Evolutionary conservation across 1,140 invertebrate genomes (phyloP).

Genomic region (Condylostylus longicornis): DNA sequence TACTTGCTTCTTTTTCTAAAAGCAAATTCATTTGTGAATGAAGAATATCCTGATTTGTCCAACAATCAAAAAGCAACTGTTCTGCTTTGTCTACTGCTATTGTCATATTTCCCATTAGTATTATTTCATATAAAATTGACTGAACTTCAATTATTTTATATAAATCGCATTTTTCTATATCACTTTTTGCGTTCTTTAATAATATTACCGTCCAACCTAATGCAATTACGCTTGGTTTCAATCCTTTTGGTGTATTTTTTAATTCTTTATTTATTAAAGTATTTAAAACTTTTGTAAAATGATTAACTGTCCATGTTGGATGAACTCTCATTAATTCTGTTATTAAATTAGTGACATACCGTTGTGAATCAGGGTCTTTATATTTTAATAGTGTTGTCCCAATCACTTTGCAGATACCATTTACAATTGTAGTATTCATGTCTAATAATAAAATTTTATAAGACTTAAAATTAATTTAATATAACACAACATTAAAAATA

Average conservation of each 20-base stretch:
- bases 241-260: slow-evolving; percentile 44
- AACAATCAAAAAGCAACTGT: slow-evolving; percentile 22
- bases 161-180: slow-evolving; percentile 23
- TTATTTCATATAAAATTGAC: slow-evolving; percentile 19
- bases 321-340: slow-evolving; percentile 45
- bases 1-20: slow-evolving; percentile 19
- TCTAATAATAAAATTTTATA: slow-evolving; percentile 37
- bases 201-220: slow-evolving; percentile 20
- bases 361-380: slow-evolving; percentile 58
- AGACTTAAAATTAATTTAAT: neutral
- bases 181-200: slow-evolving; percentile 15
- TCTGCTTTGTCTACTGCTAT: slow-evolving; percentile 19
- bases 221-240: slow-evolving; percentile 18
- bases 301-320: slow-evolving; percentile 51
- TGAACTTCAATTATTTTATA: slow-evolving; percentile 19
- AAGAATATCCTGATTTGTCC: slow-evolving; percentile 19
- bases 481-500: slow-evolving; percentile 11
- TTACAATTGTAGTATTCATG: slow-evolving; percentile 59
- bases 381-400: slow-evolving; percentile 60
- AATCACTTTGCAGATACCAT: slow-evolving; percentile 60
- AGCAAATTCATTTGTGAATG: slow-evolving; percentile 12
- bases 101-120: slow-evolving; percentile 12
- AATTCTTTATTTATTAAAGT: slow-evolving; percentile 48
- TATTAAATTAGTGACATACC: slow-evolving; percentile 54
- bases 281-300: slow-evolving; percentile 44